These are phyloP conservation scores for Agrotis segetum DNA, from an alignment of 2,888 invertebrate species.

Conservation along the genomic window DNA sequence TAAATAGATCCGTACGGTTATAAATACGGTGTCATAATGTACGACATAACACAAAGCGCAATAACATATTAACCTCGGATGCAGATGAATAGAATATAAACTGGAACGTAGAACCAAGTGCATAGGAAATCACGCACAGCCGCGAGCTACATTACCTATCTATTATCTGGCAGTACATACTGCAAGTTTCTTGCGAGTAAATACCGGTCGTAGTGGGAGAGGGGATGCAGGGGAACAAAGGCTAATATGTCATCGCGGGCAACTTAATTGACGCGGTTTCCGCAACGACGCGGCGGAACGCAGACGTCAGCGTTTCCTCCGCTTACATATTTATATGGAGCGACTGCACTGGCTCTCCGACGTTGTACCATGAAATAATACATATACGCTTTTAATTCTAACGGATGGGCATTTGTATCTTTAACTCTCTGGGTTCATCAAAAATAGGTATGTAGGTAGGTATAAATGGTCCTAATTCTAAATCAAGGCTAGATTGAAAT, in stretches of 20 bases:
- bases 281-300: slow-evolving; percentile 87
- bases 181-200: slow-evolving; percentile 80
- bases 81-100: slow-evolving; percentile 63
- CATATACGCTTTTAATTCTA: slow-evolving; percentile 70
- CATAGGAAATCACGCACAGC: slow-evolving; percentile 67
- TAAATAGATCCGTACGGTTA: background rate
- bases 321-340: slow-evolving; percentile 87
- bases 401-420: slow-evolving; percentile 35
- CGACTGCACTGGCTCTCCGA: slow-evolving; percentile 66
- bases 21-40: slow-evolving; percentile 20
- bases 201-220: slow-evolving; percentile 74
- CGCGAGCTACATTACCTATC: slow-evolving; percentile 66
- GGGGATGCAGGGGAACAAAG: slow-evolving; percentile 82
- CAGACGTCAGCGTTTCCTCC: slow-evolving; percentile 87
- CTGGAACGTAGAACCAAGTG: slow-evolving; percentile 57
- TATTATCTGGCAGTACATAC: slow-evolving; percentile 66
- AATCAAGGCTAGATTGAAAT: slow-evolving; percentile 3
- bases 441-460: background rate
- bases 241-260: slow-evolving; percentile 90
- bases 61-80: slow-evolving; percentile 52
- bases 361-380: slow-evolving; percentile 67
- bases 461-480: background rate
- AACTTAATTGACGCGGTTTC: slow-evolving; percentile 91
- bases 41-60: slow-evolving; percentile 43
- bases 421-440: slow-evolving; percentile 8